Base-by-base conservation (phyloP, 2,797 vertebrate species). In the Anguilla anguilla region DNA sequence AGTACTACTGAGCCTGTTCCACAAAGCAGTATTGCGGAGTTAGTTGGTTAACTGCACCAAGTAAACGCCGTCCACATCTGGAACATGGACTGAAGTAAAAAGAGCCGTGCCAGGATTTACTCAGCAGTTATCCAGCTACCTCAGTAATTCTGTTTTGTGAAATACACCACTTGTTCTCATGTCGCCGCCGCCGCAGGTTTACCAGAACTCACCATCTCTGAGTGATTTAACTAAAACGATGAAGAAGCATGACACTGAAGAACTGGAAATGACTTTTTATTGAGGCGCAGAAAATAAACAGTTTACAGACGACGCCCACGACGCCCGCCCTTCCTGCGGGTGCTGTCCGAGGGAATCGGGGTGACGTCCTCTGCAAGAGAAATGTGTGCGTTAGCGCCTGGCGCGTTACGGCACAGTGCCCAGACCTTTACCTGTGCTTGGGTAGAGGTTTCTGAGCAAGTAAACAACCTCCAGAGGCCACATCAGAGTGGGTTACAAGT, bases 321-420 rank as follows among this genome's bases (percentile, higher is more conserved):
- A 57, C 98, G 98, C 89, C 98, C 98, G 0, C 98, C 98, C 97
- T 99, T 99, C 93, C 98, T 98, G 95, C 98, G 97, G 92, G 98
- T 99, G 25, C 98, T 99, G 96, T 99, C 98, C 0, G 98, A 99
- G 0, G 98, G 98, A 93, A 99, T 99, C 64, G 98, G 98, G 81
- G 98, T 99, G 89, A 99, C 98, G 82, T 99, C 98, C 98, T 99
- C 98, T 99, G 97, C 0, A 86, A 51, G 49, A 0, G 59, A 79
- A 86, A 92, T 2, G 59, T 57, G 17, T 22, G 13, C 4, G 1
- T 85, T 2, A 85, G 22, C 51, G 13, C 31, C 6, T 5, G 11
- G 15, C 5, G 49, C 22, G 9, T n/a, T 35, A 49, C 39, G 72
- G 59, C 28, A 28, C 64, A 74, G 61, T 19, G 13, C 67, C 49